These are phyloP conservation scores for Megalops cyprinoides DNA, from an alignment of 2,797 vertebrate genomes.

Conservation along the genomic window DNA sequence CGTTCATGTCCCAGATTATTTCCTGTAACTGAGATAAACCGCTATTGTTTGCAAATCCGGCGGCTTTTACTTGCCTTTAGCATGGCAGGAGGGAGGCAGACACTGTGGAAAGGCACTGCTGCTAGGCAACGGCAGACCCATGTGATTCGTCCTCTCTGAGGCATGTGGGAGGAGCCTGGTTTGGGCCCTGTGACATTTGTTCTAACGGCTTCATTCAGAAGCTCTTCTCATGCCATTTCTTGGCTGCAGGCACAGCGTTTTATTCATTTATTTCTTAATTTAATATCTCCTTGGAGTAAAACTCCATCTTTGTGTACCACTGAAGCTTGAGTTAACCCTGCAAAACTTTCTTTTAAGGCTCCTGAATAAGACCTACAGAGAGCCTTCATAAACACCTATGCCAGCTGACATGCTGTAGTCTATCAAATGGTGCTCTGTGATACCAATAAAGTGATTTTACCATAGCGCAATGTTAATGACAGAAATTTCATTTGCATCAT, in stretches of 20 bases:
- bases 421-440: neutral
- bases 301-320: no score
- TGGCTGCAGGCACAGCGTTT: neutral
- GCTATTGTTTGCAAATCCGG: neutral
- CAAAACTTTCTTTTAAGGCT: neutral
- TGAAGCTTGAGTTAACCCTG: neutral
- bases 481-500: no score
- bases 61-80: no score
- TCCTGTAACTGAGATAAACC: no score
- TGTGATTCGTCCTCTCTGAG: neutral
- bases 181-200: neutral
- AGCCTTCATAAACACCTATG: neutral
- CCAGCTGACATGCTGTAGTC: neutral
- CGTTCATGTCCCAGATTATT: no score
- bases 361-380: neutral
- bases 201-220: neutral
- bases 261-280: no score
- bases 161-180: neutral
- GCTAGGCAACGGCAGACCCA: neutral
- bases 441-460: neutral
- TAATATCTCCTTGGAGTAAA: neutral
- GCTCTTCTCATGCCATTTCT: neutral
- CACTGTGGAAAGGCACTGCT: no score
- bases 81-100: neutral
- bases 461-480: neutral